These are phyloP conservation scores for Percopsis omiscomaycus DNA, from an alignment of 2,797 vertebrate genomes.

Conservation along the genomic window DNA sequence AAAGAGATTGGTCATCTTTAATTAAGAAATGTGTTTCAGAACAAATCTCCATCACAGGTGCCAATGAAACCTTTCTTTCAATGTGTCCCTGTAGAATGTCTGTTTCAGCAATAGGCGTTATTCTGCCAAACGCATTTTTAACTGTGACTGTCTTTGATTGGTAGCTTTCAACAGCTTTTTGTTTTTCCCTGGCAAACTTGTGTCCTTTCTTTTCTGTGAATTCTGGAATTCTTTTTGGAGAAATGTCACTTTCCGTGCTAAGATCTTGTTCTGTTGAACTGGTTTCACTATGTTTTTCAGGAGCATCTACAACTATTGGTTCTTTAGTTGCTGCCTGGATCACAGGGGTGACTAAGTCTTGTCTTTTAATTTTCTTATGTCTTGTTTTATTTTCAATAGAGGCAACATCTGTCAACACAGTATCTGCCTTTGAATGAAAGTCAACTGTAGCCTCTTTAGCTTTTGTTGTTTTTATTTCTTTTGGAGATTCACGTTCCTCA, in stretches of 20 bases:
- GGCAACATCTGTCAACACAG: background rate
- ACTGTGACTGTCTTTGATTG: conserved; percentile 4
- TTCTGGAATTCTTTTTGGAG: background rate
- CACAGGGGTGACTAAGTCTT: background rate
- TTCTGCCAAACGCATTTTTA: conserved; percentile 16
- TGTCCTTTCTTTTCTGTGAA: background rate
- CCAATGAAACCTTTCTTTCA: background rate
- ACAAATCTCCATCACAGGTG: conserved; percentile 28
- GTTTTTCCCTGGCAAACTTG: background rate
- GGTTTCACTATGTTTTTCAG: background rate
- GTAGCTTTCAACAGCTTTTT: background rate
- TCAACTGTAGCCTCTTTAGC: background rate
- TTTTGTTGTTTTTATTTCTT: background rate
- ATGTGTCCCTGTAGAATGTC: conserved; percentile 5
- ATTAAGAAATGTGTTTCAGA: conserved; percentile 8
- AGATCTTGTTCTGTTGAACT: background rate
- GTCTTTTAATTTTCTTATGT: background rate
- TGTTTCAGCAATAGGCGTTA: background rate
- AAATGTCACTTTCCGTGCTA: background rate
- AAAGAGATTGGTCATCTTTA: conserved; percentile 13
- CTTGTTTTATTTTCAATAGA: background rate
- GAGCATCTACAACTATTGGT: background rate
- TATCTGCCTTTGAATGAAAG: too few species aligned
- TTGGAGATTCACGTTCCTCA: background rate
- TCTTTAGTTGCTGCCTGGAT: too few species aligned